phyloP scores from a whole-genome alignment of 92 coral and sea anemone species.

The Epizoanthus ramosus region DNA sequence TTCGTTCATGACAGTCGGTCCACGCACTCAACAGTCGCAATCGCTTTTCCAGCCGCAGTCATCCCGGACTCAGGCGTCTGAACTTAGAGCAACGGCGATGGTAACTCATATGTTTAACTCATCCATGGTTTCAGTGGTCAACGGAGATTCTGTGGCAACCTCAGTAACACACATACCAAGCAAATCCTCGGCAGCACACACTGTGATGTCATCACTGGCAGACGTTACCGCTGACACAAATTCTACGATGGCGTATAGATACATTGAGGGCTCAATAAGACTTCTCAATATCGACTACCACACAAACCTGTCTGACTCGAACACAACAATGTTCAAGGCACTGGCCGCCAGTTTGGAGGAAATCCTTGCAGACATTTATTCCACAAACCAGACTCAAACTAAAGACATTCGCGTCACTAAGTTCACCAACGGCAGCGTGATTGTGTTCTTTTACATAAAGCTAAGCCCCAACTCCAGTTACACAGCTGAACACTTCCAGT shows the following conservation, averaged over 20 bases:
- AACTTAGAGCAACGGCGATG: not conserved
- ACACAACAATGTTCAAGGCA: conserved; percentile 41
- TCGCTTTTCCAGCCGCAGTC: not conserved
- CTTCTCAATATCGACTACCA: conserved; percentile 51
- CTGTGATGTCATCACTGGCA: not conserved
- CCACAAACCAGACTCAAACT: conserved; percentile 2
- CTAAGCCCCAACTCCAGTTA: conserved; percentile 8
- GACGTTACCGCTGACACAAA: not conserved
- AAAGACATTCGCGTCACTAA: conserved; percentile 41
- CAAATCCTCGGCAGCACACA: not conserved
- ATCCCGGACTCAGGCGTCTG: not conserved
- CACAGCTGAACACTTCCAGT: conserved; percentile 10
- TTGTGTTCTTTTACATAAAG: conserved; percentile 31
- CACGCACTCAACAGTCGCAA: not conserved
- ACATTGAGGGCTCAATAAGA: conserved; percentile 56
- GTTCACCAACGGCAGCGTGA: conserved; percentile 57
- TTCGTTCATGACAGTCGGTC: not conserved
- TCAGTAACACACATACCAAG: not conserved
- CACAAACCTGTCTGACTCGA: conserved; percentile 46
- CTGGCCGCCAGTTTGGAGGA: conserved; percentile 43
- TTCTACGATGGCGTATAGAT: conserved; percentile 1
- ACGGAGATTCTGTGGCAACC: not conserved
- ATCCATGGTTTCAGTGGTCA: not conserved
- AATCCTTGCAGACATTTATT: conserved; percentile 29
- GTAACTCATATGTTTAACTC: not conserved